phyloP scores from a whole-genome alignment of 1,140 invertebrate species.

The Hetaerina americana region DNA sequence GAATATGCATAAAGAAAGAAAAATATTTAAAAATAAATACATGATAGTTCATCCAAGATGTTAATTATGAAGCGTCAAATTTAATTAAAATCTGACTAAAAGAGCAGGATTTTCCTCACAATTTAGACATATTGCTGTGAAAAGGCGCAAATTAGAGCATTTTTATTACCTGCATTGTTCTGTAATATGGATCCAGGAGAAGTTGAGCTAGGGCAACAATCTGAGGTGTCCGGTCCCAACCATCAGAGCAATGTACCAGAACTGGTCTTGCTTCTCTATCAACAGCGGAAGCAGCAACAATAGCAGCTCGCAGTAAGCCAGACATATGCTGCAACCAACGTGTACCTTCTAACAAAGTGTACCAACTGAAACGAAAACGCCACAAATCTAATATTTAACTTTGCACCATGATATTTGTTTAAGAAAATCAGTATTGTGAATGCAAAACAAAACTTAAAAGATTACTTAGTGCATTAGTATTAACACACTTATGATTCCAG shows the following conservation, averaged over 20 bases:
- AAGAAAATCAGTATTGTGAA: too few species aligned
- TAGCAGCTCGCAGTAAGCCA: slow-evolving; percentile 63
- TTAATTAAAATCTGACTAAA: too few species aligned
- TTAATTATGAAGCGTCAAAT: too few species aligned
- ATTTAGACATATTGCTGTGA: not conserved
- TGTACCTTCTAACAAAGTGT: slow-evolving; percentile 70
- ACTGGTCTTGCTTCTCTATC: slow-evolving; percentile 76
- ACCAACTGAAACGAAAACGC: slow-evolving; percentile 59
- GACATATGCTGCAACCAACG: slow-evolving; percentile 85
- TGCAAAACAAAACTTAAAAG: too few species aligned
- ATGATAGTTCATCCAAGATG: too few species aligned
- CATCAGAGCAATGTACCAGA: slow-evolving; percentile 91
- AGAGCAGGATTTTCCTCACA: too few species aligned
- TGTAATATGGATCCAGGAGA: slow-evolving; percentile 85
- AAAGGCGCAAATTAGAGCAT: slow-evolving; percentile 1
- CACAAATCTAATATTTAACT: too few species aligned
- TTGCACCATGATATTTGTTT: too few species aligned
- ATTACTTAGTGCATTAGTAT: too few species aligned
- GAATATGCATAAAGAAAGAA: too few species aligned
- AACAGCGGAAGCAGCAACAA: slow-evolving; percentile 64
- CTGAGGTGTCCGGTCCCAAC: slow-evolving; percentile 94
- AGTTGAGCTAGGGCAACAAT: slow-evolving; percentile 82
- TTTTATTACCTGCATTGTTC: slow-evolving; percentile 64
- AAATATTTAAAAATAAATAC: too few species aligned
- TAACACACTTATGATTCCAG: too few species aligned